Conservation (phyloP, 2,113 vertebrate genomes). For the Amblyornis subalaris region DNA sequence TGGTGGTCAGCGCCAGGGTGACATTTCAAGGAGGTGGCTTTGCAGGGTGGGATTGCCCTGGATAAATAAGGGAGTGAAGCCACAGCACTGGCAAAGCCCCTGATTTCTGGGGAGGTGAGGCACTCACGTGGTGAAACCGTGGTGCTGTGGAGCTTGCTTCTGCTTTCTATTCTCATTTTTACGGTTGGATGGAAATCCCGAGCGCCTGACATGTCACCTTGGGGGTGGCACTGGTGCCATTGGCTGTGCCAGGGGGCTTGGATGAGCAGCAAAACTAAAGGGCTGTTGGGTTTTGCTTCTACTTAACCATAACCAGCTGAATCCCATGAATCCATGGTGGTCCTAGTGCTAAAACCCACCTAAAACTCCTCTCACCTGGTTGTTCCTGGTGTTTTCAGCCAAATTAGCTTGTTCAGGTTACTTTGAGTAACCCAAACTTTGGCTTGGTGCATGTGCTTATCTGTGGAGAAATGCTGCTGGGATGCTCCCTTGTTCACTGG, state of each 20-base stretch:
- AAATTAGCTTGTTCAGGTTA: not conserved
- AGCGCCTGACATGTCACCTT: rapidly evolving
- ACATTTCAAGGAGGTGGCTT: not conserved
- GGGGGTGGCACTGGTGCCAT: rapidly evolving
- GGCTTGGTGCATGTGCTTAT: not conserved
- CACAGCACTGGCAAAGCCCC: rapidly evolving
- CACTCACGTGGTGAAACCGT: rapidly evolving
- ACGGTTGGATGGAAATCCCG: rapidly evolving
- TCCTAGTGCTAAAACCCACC: not conserved
- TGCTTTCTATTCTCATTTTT: not conserved
- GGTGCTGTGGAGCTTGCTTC: not conserved
- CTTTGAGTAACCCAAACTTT: not conserved
- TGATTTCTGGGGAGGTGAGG: rapidly evolving
- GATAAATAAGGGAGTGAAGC: rapidly evolving
- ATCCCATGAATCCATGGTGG: not conserved
- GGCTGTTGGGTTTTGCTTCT: not conserved
- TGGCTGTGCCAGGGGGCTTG: not conserved
- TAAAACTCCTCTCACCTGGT: not conserved
- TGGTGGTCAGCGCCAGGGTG: rapidly evolving
- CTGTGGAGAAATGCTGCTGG: not conserved
- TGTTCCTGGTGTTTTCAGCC: not conserved
- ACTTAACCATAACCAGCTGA: rapidly evolving
- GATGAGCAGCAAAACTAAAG: not conserved
- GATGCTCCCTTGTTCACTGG: not conserved
- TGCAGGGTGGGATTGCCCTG: not conserved